Base-by-base conservation (phyloP, 2,113 vertebrate genomes). In the Vidua chalybeata region DNA sequence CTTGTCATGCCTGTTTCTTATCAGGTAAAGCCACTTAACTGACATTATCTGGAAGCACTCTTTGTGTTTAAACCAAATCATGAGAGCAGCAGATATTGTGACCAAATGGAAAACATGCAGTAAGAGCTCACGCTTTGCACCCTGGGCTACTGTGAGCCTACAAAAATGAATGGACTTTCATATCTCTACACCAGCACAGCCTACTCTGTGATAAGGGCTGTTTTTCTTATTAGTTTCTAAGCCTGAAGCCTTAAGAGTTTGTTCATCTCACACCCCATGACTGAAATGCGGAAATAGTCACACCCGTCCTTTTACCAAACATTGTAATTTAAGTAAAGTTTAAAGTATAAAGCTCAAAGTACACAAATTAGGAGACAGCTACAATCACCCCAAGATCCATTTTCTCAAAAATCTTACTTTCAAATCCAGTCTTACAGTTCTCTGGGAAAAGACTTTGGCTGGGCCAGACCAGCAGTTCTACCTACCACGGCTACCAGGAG, bases 51-150 rank as follows among this genome's bases (percentile, higher is more conserved):
- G 66, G 33, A 96, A 92, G 45, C 8, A 78, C 14, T 51, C 64
- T 84, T 66, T 85, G 48, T 56, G 88, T 81, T 96, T 89, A 90
- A 93, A 83, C 90, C 46, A 82, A 54, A 20, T 31, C 72, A 59
- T 41, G 11, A 87, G 27, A 48, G 84, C 51, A 74, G 24, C 39
- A 64, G 52, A 73, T 19, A 63, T 21, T 24, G 23, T 19, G n/a
- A 90, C 49, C 55, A 68, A 95, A 96, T 67, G 39, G 41, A 76
- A 91, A 84, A 83, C 55, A 74, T 6, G 6, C 20, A 72, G 11
- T n/a, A 56, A 64, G 35, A 78, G 43, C 7, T 74, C 41, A 54
- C 21, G 35, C 48, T 87, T 76, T 71, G 45, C n/a, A 52, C 48
- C 35, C 13, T 43, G 35, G 59, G 31, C 77, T 86, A 62, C n/a